Base-by-base conservation (phyloP, 2,113 vertebrate genomes). In the Alexandromys fortis region DNA sequence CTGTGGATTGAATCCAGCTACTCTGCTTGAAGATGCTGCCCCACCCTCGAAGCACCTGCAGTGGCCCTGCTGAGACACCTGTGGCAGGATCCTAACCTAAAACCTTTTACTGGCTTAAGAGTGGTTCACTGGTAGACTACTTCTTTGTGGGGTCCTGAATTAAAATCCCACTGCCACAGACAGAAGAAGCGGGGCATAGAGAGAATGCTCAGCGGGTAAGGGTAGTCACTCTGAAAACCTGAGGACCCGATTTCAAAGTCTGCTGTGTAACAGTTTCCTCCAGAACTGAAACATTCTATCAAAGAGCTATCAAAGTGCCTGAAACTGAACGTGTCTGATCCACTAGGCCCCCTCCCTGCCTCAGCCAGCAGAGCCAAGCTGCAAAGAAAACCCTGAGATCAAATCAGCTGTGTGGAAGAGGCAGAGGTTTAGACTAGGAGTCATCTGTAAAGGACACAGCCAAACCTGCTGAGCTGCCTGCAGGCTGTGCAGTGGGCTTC, bases 21-120 rank as follows among this genome's bases (percentile, higher is more conserved):
- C 7, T 38, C 7, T 86, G 72, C 96, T 89, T 90, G 78, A 92
- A 97, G 47, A 26, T 33, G 93, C 79, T 5, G 92, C 26, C 87
- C 24, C 86, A 86, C 87, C 75, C 47, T 5, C 28, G 73, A 49
- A 89, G 30, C 47, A 22, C 4, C 72, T 47, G 28, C 0, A 2
- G 68, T 38, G 35, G 83, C 73, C 77, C 45, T n/a, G 65, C 45
- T 52, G 30, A 49, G 76, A 65, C 58, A 63, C 19, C 2, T 28
- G 35, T 14, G 52, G 82, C 35, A 10, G 12, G 24, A 65, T 28
- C 70, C 63, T 38, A 42, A 24, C 65, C 22, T 67, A 65, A 90
- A 89, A 30, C n/a, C 68, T 89, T 24, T 24, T 90, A 49, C 86
- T 77, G 58, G 58, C 14, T 38, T 88, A 52, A 72, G n/a, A 47